Evolutionary conservation across 2,888 invertebrate genomes (phyloP), one percentile per base, ranked within the genome.

Genomic region (Azorinus chamasolen): DNA sequence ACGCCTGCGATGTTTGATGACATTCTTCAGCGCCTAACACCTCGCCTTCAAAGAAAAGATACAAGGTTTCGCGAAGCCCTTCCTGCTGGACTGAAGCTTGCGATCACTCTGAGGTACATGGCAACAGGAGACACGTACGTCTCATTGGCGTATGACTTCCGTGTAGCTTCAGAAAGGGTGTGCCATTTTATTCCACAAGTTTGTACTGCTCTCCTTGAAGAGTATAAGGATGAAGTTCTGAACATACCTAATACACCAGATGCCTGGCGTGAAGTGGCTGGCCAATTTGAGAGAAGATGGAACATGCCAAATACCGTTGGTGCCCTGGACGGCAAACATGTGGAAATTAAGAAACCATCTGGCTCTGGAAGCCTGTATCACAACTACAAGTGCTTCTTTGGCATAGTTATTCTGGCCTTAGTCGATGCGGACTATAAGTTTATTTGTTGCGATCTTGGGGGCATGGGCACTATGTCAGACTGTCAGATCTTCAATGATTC

Each of bases 251-350:
- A n/a, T n/a, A n/a, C n/a, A n/a, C n/a, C n/a, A n/a, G n/a, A n/a
- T n/a, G n/a, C n/a, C n/a, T n/a, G n/a, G n/a, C n/a, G n/a, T n/a
- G n/a, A n/a, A n/a, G n/a, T n/a, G n/a, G n/a, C n/a, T n/a, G n/a
- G n/a, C n/a, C n/a, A n/a, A n/a, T n/a, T n/a, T n/a, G n/a, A n/a
- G n/a, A n/a, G n/a, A n/a, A n/a, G n/a, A n/a, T n/a, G n/a, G n/a
- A n/a, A n/a, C n/a, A n/a, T n/a, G n/a, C n/a, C n/a, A n/a, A n/a
- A n/a, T n/a, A n/a, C n/a, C 18, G 81, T 83, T 75, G 90, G 89
- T 2, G 68, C 84, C 22, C 65, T 88, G 8, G 91, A 91, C 76
- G 90, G 89, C 3, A 91, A 91, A 68, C 90, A 92, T 65, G 78
- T 91, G n/a, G 58, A 59, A 27, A 81, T 90, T 39, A 76, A 84